phyloP scores from a whole-genome alignment of 2,113 vertebrate species.

The Apistogramma diplotaenia region DNA sequence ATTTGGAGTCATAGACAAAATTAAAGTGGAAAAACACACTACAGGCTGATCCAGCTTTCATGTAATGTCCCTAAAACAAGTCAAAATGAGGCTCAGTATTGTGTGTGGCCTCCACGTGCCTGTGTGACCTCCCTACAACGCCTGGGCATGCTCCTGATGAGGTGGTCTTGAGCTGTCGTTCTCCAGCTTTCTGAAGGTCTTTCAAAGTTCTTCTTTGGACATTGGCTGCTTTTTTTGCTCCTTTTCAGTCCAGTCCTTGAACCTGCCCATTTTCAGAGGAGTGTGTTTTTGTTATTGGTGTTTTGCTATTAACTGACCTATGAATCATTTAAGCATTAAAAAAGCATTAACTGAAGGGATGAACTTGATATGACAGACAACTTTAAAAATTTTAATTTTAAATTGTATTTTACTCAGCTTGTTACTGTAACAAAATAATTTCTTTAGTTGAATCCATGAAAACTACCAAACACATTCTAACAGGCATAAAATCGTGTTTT shows the following conservation, averaged over 20 bases:
- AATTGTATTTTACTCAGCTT: not conserved
- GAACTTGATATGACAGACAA: too few relatives aligned
- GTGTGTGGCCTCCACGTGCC: too few relatives aligned
- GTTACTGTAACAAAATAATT: not conserved
- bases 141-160: too few relatives aligned
- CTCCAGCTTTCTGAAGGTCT: too few relatives aligned
- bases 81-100: too few relatives aligned
- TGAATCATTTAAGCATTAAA: not conserved
- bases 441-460: not conserved
- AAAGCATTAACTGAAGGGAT: not conserved
- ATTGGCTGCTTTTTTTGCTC: not conserved
- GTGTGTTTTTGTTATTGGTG: fast-evolving
- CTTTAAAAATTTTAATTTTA: too few relatives aligned
- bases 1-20: too few relatives aligned
- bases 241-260: not conserved
- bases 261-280: not conserved
- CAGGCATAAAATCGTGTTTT: not conserved
- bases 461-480: not conserved
- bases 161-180: too few relatives aligned
- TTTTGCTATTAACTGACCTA: not conserved
- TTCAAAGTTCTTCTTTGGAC: not conserved
- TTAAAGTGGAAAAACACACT: too few relatives aligned
- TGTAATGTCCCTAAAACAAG: too few relatives aligned
- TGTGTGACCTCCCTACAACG: too few relatives aligned
- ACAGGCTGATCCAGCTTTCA: too few relatives aligned